phyloP scores from a whole-genome alignment of 2,888 invertebrate genomes.

The Embidobia sp. region DNA sequence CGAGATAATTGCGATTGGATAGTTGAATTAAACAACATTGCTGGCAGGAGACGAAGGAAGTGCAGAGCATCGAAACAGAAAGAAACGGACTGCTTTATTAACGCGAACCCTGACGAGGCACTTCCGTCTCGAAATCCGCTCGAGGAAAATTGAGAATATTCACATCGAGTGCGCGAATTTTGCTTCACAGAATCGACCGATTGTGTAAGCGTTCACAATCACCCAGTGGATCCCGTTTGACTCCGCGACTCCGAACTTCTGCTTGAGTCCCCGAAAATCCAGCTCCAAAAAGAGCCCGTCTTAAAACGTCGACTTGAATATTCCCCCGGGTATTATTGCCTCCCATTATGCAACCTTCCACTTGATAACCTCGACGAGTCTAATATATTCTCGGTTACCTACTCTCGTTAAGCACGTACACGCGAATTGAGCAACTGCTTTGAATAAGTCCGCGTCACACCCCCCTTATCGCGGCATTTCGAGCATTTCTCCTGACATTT shows the following conservation, averaged over 20 bases:
- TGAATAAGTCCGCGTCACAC: conserved; percentile 55
- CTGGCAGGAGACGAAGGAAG: too few relatives aligned
- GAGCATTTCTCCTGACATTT: too few relatives aligned
- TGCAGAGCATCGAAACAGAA: too few relatives aligned
- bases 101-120: conserved; percentile 29
- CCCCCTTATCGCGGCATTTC: conserved; percentile 51
- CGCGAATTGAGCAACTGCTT: conserved; percentile 58
- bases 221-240: too few relatives aligned
- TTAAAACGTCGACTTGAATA: conserved; percentile 40
- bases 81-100: conserved; percentile 29
- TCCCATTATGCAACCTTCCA: conserved; percentile 54
- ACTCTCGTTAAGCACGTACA: conserved; percentile 58
- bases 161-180: conserved; percentile 24
- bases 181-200: conserved; percentile 17
- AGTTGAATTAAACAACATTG: too few relatives aligned
- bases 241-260: too few relatives aligned
- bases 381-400: conserved; percentile 62
- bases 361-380: conserved; percentile 63
- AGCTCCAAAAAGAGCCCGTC: too few relatives aligned
- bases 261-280: too few relatives aligned
- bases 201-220: conserved; percentile 23
- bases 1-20: too few relatives aligned
- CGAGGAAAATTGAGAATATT: conserved; percentile 11
- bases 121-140: conserved; percentile 26
- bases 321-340: conserved; percentile 52